Evolutionary conservation across 2,113 vertebrate species (phyloP), one percentile per base, ranked within the genome.

Genomic region (Psephotus haematonotus): DNA sequence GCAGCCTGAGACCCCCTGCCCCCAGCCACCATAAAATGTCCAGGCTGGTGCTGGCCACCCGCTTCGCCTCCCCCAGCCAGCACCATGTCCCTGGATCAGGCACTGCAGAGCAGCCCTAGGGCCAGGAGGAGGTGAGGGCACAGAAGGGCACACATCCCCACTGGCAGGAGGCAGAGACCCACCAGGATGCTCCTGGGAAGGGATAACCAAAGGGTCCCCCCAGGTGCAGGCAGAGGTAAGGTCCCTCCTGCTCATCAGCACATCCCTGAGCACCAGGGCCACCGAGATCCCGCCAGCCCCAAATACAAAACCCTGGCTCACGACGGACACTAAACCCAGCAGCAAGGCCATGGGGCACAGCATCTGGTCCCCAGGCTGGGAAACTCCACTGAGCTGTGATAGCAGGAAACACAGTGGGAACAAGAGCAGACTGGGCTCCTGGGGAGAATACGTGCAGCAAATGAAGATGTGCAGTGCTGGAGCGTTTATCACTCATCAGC

Each of bases 131-230:
- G 9, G 13, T 59, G 57, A 59, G 57, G 57, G 33, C 13, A 59
- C 33, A 35, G 57, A 59, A 59, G 57, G 33, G 22, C 3, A 13
- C n/a, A 16, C 7, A 60, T 37, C 49, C 35, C 59, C 1, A 0
- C 19, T 14, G 81, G 62, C 27, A 39, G 15, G 82, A 23, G 53
- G 59, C 63, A 8, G 28, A 74, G 19, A 63, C 7, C 24, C 50
- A 11, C 0, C 0, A 24, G 65, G 62, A 79, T 29, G 14, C 11
- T n/a, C 33, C 47, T 0, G 1, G 29, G 47, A 79, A 50, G 47
- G 20, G 44, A 27, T 13, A 52, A 25, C 12, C 18, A 0, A 10
- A 79, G 44, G 29, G 37, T 64, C 2, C 27, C 24, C 23, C 23
- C 0, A 1, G 29, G 29, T 0, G 1, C 19, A 25, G 20, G 9